Conservation (phyloP, 2,797 vertebrate genomes). For the Anniella stebbinsi region DNA sequence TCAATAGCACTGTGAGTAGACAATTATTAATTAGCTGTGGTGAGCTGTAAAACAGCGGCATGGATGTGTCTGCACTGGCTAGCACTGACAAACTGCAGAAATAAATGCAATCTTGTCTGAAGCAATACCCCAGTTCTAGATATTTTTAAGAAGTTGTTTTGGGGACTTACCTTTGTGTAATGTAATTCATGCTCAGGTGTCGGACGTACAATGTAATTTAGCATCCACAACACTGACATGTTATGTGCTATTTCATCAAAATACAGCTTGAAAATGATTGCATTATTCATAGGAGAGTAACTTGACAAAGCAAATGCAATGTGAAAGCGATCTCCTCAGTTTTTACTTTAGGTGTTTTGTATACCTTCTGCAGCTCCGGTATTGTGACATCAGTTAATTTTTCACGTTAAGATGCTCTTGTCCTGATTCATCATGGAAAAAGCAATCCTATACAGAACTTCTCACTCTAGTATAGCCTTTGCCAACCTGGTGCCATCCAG, state of each 20-base stretch:
- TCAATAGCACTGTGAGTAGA: constrained; percentile 69
- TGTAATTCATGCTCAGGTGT: background rate
- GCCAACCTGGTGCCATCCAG: no score
- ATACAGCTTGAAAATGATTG: background rate
- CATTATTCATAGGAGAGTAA: constrained; percentile 19
- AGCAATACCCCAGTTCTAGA: constrained; percentile 38
- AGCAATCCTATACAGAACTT: background rate
- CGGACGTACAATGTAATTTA: constrained; percentile 7
- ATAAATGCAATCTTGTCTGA: constrained; percentile 56
- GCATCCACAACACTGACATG: background rate
- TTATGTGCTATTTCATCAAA: constrained; percentile 25
- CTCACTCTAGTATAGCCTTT: background rate
- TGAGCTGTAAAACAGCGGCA: constrained; percentile 77
- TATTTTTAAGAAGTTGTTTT: background rate
- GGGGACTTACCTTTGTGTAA: background rate
- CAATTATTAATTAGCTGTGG: constrained; percentile 81
- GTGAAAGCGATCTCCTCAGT: constrained; percentile 2
- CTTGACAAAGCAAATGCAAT: background rate
- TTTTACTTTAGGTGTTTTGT: constrained; percentile 2
- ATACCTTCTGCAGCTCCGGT: background rate
- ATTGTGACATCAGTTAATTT: constrained; percentile 15
- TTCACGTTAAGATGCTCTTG: background rate
- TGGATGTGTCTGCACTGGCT: constrained; percentile 65
- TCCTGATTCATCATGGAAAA: background rate
- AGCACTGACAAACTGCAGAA: constrained; percentile 52